A percentile compares a stretch with the other conserved stretches of the same genome.
Evolutionary conservation across 2,888 invertebrate genomes (phyloP).

Genomic region (Caradrina clavipalpis): DNA sequence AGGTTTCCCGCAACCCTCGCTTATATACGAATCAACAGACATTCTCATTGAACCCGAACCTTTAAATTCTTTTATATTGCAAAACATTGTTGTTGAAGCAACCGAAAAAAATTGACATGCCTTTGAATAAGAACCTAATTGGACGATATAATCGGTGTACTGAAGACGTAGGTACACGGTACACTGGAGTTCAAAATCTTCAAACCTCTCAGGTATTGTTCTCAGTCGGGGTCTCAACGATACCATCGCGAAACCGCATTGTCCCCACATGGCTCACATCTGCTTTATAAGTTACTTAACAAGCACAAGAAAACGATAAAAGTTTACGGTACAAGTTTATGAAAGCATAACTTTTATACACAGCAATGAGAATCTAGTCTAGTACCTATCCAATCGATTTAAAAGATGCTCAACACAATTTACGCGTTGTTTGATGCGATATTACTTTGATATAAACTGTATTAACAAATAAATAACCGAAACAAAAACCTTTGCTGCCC

Average conservation of each 20-base stretch:
- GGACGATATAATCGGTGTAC: constrained; percentile 27
- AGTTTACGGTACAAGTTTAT: constrained; percentile 35
- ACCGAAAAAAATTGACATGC: constrained; percentile 27
- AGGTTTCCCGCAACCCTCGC: constrained; percentile 25
- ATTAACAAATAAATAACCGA: constrained; percentile 17
- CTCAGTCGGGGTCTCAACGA: constrained; percentile 16
- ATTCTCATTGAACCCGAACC: constrained; percentile 18
- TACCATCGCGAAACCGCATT: constrained; percentile 21
- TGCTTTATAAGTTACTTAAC: constrained; percentile 35
- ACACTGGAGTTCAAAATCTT: constrained; percentile 19
- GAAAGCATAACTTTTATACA: constrained; percentile 35
- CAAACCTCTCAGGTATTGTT: constrained; percentile 26
- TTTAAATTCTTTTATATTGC: constrained; percentile 29
- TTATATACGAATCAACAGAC: constrained; percentile 28
- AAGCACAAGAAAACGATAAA: constrained; percentile 40
- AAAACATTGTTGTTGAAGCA: constrained; percentile 27
- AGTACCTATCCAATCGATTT: constrained; percentile 18
- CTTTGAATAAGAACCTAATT: constrained; percentile 41
- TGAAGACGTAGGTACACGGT: constrained; percentile 15
- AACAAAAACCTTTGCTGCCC: constrained; percentile 13
- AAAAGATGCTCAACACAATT: background rate
- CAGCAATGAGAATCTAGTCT: constrained; percentile 11
- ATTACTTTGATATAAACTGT: constrained; percentile 2
- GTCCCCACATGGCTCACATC: constrained; percentile 13
- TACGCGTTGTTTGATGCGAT: background rate